Percentiles rank a stretch among this genome's conserved stretches.
phyloP scores from a whole-genome alignment of 2,113 vertebrate genomes.

The Dunckerocampus dactyliophorus region DNA sequence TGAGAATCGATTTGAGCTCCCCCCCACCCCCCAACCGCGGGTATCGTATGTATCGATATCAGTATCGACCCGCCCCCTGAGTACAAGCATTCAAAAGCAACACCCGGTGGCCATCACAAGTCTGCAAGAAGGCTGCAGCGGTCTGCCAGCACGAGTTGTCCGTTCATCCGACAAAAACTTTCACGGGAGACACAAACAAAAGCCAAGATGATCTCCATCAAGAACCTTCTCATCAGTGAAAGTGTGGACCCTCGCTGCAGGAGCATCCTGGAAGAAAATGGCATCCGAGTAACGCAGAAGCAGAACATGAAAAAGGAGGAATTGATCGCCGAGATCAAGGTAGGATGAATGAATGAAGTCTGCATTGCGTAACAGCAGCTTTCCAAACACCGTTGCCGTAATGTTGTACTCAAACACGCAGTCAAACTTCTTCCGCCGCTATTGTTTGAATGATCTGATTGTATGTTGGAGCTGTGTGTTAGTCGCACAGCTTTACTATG shows the following conservation, averaged over 20 bases:
- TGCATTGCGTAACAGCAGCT: not conserved
- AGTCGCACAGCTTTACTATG: too few species aligned
- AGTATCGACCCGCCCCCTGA: too few species aligned
- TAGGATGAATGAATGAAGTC: conserved; percentile 35
- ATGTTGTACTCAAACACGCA: too few species aligned
- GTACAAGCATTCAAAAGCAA: conserved; percentile 44
- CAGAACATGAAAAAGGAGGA: conserved; percentile 82
- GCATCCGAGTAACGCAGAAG: conserved; percentile 85
- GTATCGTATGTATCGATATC: too few species aligned
- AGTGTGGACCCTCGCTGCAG: conserved; percentile 87
- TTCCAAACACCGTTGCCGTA: not conserved
- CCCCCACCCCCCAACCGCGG: too few species aligned
- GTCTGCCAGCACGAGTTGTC: not conserved
- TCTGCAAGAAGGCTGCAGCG: too few species aligned
- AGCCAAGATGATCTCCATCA: conserved; percentile 75
- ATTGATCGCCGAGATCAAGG: conserved; percentile 84
- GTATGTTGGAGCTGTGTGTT: not conserved
- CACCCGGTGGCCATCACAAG: not conserved
- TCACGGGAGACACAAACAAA: not conserved
- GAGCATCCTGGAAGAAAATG: conserved; percentile 82
- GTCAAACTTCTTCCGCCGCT: not conserved
- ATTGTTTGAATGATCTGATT: not conserved
- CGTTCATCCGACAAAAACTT: conserved; percentile 16
- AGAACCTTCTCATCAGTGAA: conserved; percentile 86
- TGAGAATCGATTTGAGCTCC: too few species aligned